Conservation (phyloP, 1,140 invertebrate genomes). For the Ladona fulva region DNA sequence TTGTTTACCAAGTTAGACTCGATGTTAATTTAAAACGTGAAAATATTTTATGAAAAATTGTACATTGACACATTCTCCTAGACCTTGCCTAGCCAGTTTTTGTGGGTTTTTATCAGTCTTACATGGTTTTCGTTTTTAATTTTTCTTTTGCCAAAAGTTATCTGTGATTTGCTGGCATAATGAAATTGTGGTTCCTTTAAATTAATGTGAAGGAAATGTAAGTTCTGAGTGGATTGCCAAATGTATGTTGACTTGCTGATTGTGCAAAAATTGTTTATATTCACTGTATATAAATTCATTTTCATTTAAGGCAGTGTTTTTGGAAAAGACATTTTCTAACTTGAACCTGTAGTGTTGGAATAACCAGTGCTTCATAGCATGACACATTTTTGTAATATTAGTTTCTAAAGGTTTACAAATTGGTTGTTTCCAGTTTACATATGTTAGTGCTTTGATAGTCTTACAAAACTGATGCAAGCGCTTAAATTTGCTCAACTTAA, state of each 20-base stretch:
- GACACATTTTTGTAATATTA: not conserved
- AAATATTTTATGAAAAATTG: constrained; percentile 5
- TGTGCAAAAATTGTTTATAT: not conserved
- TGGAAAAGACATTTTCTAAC: not conserved
- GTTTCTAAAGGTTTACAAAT: too few species aligned
- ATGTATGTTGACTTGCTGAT: not conserved
- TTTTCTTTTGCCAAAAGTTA: constrained; percentile 2
- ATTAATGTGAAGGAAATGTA: not conserved
- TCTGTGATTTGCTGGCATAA: not conserved
- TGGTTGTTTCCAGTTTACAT: too few species aligned
- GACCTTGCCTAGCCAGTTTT: not conserved
- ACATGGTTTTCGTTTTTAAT: not conserved
- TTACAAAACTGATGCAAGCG: not conserved
- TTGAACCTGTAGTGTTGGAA: not conserved
- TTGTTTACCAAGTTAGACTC: not conserved
- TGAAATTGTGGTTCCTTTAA: constrained; percentile 4
- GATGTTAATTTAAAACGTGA: not conserved
- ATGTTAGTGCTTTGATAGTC: too few species aligned
- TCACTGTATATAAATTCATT: constrained; percentile 4
- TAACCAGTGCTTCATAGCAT: not conserved
- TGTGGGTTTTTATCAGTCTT: too few species aligned
- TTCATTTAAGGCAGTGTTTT: constrained; percentile 1
- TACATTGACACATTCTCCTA: constrained; percentile 6
- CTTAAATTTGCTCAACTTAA: not conserved
- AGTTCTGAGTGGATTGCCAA: not conserved